Percentiles rank a stretch among this genome's conserved stretches.
Evolutionary conservation across 2,888 invertebrate species (phyloP).

Genomic region (Phyllotreta cruciferae): DNA sequence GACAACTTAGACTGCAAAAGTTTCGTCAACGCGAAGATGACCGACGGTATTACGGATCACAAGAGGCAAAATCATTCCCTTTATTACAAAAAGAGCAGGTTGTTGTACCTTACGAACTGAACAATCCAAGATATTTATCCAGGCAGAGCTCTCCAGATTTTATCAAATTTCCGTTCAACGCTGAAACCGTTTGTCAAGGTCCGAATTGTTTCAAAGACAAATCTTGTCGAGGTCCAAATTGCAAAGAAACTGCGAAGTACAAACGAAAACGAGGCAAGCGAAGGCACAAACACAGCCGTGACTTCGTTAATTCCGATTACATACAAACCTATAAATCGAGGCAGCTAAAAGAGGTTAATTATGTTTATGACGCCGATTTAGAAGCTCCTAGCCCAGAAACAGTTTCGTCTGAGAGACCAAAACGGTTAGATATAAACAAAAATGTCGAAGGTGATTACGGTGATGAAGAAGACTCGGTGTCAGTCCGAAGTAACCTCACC

Average conservation of each 20-base stretch:
- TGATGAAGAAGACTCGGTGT: conserved; percentile 45
- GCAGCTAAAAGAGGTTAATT: conserved; percentile 38
- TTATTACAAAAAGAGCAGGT: too few relatives aligned
- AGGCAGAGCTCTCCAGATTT: too few relatives aligned
- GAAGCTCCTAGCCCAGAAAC: conserved; percentile 22
- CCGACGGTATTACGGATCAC: too few relatives aligned
- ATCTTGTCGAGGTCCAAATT: neutral
- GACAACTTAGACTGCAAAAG: neutral
- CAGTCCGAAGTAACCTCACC: conserved; percentile 27
- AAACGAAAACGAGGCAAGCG: conserved; percentile 25
- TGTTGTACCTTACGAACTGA: too few relatives aligned
- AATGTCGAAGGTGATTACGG: conserved; percentile 45
- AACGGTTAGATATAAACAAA: conserved; percentile 9
- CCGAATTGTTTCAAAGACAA: neutral
- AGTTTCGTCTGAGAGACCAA: conserved; percentile 20
- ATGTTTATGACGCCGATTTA: conserved; percentile 40
- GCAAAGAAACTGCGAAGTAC: conserved; percentile 19
- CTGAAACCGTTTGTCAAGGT: neutral
- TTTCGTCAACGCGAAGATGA: neutral
- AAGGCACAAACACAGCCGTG: conserved; percentile 1
- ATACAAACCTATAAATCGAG: conserved; percentile 31
- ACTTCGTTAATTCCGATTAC: conserved; percentile 17
- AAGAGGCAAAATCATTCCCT: too few relatives aligned
- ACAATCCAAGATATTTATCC: too few relatives aligned
- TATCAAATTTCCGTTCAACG: neutral